Conservation (phyloP, 2,888 invertebrate species). For the Rhagonycha fulva region DNA sequence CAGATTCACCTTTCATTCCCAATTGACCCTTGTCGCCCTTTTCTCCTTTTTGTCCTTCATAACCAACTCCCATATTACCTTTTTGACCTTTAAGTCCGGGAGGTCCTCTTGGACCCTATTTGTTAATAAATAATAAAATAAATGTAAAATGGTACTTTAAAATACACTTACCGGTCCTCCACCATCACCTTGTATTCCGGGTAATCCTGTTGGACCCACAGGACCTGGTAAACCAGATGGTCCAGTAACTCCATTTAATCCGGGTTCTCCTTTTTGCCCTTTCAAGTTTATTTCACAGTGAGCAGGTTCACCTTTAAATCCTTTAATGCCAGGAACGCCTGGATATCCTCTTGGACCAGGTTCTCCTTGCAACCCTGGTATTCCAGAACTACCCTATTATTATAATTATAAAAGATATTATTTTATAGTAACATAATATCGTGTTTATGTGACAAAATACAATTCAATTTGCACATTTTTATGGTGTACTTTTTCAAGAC, state of each 20-base stretch:
- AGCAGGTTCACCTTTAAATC: slow-evolving; percentile 82
- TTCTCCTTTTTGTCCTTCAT: slow-evolving; percentile 63
- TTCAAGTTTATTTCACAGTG: slow-evolving; percentile 70
- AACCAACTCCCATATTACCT: slow-evolving; percentile 64
- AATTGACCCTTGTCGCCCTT: slow-evolving; percentile 69
- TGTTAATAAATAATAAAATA: background rate
- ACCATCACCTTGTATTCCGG: slow-evolving; percentile 65
- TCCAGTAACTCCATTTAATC: slow-evolving; percentile 74
- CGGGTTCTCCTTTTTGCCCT: slow-evolving; percentile 87
- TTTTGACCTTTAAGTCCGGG: slow-evolving; percentile 73
- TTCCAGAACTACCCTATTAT: slow-evolving; percentile 73
- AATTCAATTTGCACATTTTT: too few species aligned
- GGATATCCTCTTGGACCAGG: slow-evolving; percentile 78
- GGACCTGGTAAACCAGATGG: slow-evolving; percentile 67
- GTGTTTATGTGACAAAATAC: too few species aligned
- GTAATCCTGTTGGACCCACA: slow-evolving; percentile 62
- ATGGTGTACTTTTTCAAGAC: too few species aligned
- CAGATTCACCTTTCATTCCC: slow-evolving; percentile 63
- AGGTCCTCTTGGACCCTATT: slow-evolving; percentile 69
- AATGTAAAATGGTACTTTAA: background rate
- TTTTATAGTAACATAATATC: background rate
- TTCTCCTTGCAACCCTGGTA: slow-evolving; percentile 69
- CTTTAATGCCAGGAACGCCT: slow-evolving; percentile 68
- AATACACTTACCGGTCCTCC: slow-evolving; percentile 61
- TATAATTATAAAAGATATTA: background rate